Percentiles rank a stretch among this genome's conserved stretches.
These are phyloP conservation scores for Mormyrus iriodes DNA, from an alignment of 2,113 vertebrate genomes.

Conservation along the genomic window DNA sequence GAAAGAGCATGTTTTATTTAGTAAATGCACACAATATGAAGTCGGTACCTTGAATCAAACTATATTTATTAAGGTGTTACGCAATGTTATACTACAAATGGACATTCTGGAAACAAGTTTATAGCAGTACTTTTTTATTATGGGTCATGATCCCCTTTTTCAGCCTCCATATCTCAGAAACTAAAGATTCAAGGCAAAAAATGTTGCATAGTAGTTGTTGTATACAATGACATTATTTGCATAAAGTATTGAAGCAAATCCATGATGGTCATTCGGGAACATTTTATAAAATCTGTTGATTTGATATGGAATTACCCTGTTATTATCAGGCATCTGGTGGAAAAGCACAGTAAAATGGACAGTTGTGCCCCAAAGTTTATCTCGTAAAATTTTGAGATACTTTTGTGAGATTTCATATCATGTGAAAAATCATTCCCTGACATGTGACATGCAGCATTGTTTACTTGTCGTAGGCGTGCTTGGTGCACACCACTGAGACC, in stretches of 20 bases:
- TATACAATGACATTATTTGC: neutral
- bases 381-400: neutral
- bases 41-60: neutral
- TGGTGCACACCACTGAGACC: conserved; percentile 85
- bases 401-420: neutral
- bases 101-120: neutral
- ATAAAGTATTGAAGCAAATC: neutral
- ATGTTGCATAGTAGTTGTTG: neutral
- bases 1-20: neutral
- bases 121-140: neutral
- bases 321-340: neutral
- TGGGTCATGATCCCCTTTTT: neutral
- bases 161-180: neutral
- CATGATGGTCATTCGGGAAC: neutral
- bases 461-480: conserved; percentile 68
- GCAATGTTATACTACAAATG: neutral
- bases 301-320: neutral
- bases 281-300: neutral
- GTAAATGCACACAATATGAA: neutral
- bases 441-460: neutral
- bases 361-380: neutral
- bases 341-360: neutral
- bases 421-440: neutral
- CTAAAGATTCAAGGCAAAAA: neutral
- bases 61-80: neutral